Evolutionary conservation across 2,113 vertebrate species (phyloP), one percentile per base, ranked within the genome.

Genomic region (Cebus imitator): DNA sequence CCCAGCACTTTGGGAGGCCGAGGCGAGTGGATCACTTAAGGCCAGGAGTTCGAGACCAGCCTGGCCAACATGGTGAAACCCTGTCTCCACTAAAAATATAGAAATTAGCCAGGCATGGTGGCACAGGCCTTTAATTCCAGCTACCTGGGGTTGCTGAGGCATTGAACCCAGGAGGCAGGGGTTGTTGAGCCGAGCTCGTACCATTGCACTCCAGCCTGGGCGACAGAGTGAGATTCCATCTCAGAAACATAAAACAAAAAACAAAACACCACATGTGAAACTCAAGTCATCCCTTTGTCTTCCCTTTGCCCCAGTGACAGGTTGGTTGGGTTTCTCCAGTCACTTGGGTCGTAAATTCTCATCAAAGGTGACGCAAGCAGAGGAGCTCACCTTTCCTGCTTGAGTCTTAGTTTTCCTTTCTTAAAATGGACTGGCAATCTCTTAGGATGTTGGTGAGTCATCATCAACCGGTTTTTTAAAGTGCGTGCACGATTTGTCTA

Each of bases 361-460:
- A 30, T 64, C 68, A 55, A 73, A 18, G 17, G 10, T 8, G 48
- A 91, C 17, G 32, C 58, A 30, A 57, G 89, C 10, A 12, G 12
- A 12, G 61, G 61, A 64, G 21, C 25, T 43, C 66, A 5, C 5
- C 30, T 70, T 37, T 82, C 61, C 52, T 0, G 6, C 43, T 66
- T 40, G 2, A 12, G 48, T 35, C 96, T 97, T 91, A 86, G 93
- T 89, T 82, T 94, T 88, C 17, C 87, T 90, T 90, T 80, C 83
- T 55, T 21, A 30, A 68, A 95, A 95, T 82, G 85, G 94, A 48
- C 87, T 4, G 20, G 84, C 80, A 16, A 43, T 35, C 80, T 95
- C 90, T 43, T 8, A 61, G 72, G 83, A 79, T 1, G 3, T 66
- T 5, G 14, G 55, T 37, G 64, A 55, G 32, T 66, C 61, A 61